Conservation (phyloP, 2,113 vertebrate genomes). For the Nothocercus nigrocapillus region DNA sequence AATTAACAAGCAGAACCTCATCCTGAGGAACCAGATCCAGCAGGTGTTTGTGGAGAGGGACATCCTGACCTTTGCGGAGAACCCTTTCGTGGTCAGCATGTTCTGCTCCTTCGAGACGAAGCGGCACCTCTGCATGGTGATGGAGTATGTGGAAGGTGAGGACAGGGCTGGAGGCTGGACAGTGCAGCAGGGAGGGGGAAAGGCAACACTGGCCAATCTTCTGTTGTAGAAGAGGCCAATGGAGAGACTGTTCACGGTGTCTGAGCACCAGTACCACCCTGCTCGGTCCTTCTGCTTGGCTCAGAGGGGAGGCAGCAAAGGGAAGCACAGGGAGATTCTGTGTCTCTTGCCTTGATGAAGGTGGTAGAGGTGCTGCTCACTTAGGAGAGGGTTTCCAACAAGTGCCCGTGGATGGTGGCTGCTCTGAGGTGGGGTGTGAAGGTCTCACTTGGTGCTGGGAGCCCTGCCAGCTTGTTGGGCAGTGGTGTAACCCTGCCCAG, state of each 20-base stretch:
- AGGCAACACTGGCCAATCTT: no score
- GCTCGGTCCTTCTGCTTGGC: neutral
- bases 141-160: conserved; percentile 98
- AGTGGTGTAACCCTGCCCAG: neutral
- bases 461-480: neutral
- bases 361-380: neutral
- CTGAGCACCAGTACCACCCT: neutral
- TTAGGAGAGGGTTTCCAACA: fast-evolving
- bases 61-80: conserved; percentile 97
- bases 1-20: conserved; percentile 97
- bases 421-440: neutral
- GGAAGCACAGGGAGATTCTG: neutral
- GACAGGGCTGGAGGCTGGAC: fast-evolving
- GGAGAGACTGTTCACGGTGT: neutral
- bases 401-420: fast-evolving
- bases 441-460: neutral
- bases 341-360: neutral
- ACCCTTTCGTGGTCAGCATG: conserved; percentile 98
- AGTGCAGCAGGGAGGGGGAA: neutral
- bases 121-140: conserved; percentile 97
- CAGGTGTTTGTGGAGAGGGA: conserved; percentile 98
- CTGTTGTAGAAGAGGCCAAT: neutral
- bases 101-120: conserved; percentile 98
- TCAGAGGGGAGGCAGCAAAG: neutral
- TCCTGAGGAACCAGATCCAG: conserved; percentile 97